Evolutionary conservation across 2,888 invertebrate genomes (phyloP).

Genomic region (Fragum fragum): DNA sequence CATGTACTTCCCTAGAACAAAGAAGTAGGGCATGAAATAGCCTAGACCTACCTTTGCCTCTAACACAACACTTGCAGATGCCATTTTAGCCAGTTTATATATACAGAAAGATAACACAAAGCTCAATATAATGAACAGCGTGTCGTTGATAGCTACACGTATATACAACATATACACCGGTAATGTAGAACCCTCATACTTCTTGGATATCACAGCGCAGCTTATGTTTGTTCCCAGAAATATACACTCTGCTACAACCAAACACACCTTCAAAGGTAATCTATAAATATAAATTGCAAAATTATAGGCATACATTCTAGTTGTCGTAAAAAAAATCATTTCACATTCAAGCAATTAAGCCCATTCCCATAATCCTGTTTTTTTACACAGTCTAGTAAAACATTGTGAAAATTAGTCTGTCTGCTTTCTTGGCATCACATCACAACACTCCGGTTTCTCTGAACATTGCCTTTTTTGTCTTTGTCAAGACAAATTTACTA

Average conservation of each 20-base stretch:
- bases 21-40: too few species aligned
- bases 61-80: constrained; percentile 82
- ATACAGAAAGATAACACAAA: constrained; percentile 82
- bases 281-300: constrained; percentile 65
- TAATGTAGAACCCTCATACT: constrained; percentile 70
- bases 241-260: constrained; percentile 75
- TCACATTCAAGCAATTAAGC: too few species aligned
- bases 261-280: constrained; percentile 72
- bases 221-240: constrained; percentile 83
- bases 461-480: too few species aligned
- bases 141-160: constrained; percentile 84
- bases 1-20: too few species aligned
- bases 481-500: too few species aligned
- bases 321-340: too few species aligned
- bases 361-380: too few species aligned
- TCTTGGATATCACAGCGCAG: constrained; percentile 79
- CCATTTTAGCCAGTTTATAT: constrained; percentile 83
- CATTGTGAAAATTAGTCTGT: too few species aligned
- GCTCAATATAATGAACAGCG: constrained; percentile 82
- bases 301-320: too few species aligned
- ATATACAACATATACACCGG: constrained; percentile 78
- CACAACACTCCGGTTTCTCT: too few species aligned
- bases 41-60: constrained; percentile 84
- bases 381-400: too few species aligned
- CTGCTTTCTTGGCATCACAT: too few species aligned